These are phyloP conservation scores for Pangasius macronema DNA, from an alignment of 2,797 vertebrate species.

Conservation along the genomic window DNA sequence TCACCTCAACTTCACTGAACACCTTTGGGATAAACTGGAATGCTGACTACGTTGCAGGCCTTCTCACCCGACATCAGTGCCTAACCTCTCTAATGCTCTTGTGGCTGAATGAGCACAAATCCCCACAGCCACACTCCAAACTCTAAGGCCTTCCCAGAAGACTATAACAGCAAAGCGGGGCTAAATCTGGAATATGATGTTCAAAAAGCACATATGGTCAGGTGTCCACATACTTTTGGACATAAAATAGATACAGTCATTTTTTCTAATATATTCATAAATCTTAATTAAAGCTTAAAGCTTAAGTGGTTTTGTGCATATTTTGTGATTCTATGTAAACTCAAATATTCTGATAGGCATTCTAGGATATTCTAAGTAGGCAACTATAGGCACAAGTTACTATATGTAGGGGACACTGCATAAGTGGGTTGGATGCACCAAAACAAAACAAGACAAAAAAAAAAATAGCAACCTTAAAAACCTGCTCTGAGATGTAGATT, in stretches of 20 bases:
- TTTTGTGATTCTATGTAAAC: slow-evolving; percentile 1
- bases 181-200: neutral
- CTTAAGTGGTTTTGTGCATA: neutral
- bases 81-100: neutral
- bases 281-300: neutral
- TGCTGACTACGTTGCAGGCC: neutral
- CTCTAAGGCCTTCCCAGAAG: neutral
- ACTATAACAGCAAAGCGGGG: neutral
- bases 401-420: neutral
- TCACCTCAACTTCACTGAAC: neutral
- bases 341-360: neutral
- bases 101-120: neutral
- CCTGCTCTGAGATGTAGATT: neutral
- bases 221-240: neutral
- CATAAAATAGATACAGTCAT: neutral
- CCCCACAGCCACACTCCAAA: neutral
- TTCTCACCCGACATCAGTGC: neutral
- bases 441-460: neutral
- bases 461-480: neutral
- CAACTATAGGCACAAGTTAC: neutral
- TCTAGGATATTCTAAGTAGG: too few species aligned
- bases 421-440: neutral
- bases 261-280: neutral
- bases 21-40: neutral
- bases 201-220: neutral